These are phyloP conservation scores for Allobates femoralis DNA, from an alignment of 2,797 vertebrate genomes.

Conservation along the genomic window DNA sequence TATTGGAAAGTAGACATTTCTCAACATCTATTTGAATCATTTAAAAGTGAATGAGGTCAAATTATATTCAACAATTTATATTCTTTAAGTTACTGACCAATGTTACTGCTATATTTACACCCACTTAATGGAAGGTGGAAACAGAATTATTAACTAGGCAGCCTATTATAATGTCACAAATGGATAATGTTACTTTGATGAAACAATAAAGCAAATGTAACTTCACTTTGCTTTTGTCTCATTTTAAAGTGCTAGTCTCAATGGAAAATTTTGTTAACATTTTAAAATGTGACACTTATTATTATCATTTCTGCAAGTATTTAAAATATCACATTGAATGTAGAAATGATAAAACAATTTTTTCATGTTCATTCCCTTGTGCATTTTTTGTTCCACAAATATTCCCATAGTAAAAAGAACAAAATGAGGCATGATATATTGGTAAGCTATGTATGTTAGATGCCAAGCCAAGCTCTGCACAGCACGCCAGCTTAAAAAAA, in stretches of 20 bases:
- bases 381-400: conserved; percentile 65
- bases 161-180: neutral
- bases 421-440: conserved; percentile 66
- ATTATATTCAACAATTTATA: neutral
- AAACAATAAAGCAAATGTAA: conserved; percentile 6
- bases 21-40: neutral
- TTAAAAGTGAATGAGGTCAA: neutral
- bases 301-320: conserved; percentile 61
- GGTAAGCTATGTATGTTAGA: conserved; percentile 62
- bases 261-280: conserved; percentile 54
- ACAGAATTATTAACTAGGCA: neutral
- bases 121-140: neutral
- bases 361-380: conserved; percentile 63
- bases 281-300: conserved; percentile 66
- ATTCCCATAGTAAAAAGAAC: conserved; percentile 67
- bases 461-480: conserved; percentile 50
- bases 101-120: neutral
- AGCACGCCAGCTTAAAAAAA: conserved; percentile 52
- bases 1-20: no score
- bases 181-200: neutral
- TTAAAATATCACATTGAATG: conserved; percentile 64
- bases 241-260: conserved; percentile 56
- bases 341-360: conserved; percentile 48
- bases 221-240: conserved; percentile 33
- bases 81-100: neutral